Base-by-base conservation (phyloP, 1,140 invertebrate genomes). In the Papilio aristodemus region DNA sequence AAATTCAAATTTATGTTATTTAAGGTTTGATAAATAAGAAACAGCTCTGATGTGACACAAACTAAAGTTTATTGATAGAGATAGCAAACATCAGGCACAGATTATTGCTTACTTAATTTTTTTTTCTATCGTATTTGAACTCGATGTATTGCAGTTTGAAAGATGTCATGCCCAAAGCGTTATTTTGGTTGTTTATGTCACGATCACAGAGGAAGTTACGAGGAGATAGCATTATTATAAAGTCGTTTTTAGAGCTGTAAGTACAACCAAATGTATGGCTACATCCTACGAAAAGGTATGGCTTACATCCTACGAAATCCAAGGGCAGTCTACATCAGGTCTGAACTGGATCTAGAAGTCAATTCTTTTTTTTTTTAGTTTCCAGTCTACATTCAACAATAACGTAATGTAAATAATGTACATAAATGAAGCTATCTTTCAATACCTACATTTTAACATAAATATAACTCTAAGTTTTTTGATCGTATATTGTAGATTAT, bases 141-240 rank as follows among this genome's bases (percentile, higher is more conserved):
- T 54, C 1, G 0, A 19, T 25, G 17, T 54, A 25, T 4, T 1
- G 11, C 1, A 0, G 0, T 9, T 50, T 50, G 19, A 11, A 4
- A 9, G 17, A 11, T 9, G 22, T 50, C 17, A 1, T 25, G 11
- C 14, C 19, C 8, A 54, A 50, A 50, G 19, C 22, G 6, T 22
- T 54, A 25, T 54, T 54, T 54, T 13, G 46, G 19, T 54, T 54
- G 19, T 54, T 54, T 22, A 54, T 25, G 46, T 19, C 10, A 22
- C 19, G 46, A 25, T 11, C 11, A 54, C 9, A 46, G 43, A 17
- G 17, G n/a, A n/a, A n/a, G n/a, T 32, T 6, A 32, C 27, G 46
- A 54, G 46, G 19, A 19, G 8, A 54, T 54, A 10, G 3, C 46
- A 11, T 54, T 22, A 25, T 25, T 11, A 54, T 25, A 54, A 54